Base-by-base conservation (phyloP, 2,888 invertebrate species). In the Stenurella melanura region DNA sequence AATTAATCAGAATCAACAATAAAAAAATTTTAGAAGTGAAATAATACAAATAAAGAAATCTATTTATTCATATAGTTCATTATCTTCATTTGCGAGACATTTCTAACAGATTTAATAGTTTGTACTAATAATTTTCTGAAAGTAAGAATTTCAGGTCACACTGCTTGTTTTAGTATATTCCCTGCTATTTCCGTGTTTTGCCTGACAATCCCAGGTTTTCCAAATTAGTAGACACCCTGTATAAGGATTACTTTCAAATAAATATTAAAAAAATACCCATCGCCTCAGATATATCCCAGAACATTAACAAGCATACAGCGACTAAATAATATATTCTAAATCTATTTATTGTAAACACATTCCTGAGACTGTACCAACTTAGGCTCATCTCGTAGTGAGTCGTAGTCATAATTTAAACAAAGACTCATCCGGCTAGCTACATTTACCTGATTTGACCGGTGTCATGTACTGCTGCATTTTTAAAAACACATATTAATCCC, bases 381-480 rank as follows among this genome's bases (percentile, higher is more conserved):
- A n/a, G 15, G 11, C 42, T 19, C 38, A 12, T 56, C 54, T 68
- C 9, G n/a, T n/a, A n/a, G n/a, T n/a, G n/a, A n/a, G 21, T 26
- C 21, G 21, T 26, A 26, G 21, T 26, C 21, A 58, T 58, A 58
- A 58, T 38, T 56, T 19, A 68, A 30, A 68, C 68, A 54, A 69
- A 69, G 57, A 21, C 1, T 9, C 74, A 75, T 19, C 38, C 21
- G n/a, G 67, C 56, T 15, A 34, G 11, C 56, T n/a, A 79, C 78
- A 79, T 82, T 83, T 84, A 84, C 83, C 84, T 83, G 83, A 83
- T 82, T 82, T 83, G 83, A 84, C 84, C 84, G 83, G 84, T 83
- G 83, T 81, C 83, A 80, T 83, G 82, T 81, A 80, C 77, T 75
- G 75, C 82, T 80, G 81, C 82, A 82, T 83, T 83, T 84, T 82